A percentile compares a stretch with the other conserved stretches of the same genome.
Evolutionary conservation across 1,140 invertebrate species (phyloP).

Genomic region (Drosophila tristis): DNA sequence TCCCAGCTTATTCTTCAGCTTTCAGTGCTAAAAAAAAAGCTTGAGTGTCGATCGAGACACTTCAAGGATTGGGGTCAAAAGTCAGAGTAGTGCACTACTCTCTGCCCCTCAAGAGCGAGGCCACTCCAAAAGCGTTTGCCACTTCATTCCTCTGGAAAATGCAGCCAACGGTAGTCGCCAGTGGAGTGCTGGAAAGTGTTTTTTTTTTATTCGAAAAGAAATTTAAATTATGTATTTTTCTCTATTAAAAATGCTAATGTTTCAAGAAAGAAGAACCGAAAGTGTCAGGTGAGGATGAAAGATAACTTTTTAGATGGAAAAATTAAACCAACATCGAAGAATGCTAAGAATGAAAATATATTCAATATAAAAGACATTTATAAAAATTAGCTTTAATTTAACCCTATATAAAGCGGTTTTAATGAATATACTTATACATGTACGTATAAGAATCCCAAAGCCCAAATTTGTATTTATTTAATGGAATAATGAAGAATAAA

Average conservation of each 20-base stretch:
- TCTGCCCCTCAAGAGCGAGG: slow-evolving; percentile 26
- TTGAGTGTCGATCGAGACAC: background rate
- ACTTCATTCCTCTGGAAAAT: slow-evolving; percentile 22
- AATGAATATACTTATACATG: too few relatives aligned
- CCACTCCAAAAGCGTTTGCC: too few relatives aligned
- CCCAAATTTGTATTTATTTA: too few relatives aligned
- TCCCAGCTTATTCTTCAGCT: slow-evolving; percentile 53
- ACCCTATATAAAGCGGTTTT: too few relatives aligned
- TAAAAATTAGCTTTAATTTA: too few relatives aligned
- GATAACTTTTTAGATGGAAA: background rate
- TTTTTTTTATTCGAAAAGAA: slow-evolving; percentile 24
- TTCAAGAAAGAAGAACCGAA: slow-evolving; percentile 12
- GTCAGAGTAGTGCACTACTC: slow-evolving; percentile 44
- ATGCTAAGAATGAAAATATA: background rate
- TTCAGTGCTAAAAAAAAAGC: slow-evolving; percentile 58
- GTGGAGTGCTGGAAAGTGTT: slow-evolving; percentile 44
- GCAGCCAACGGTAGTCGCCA: slow-evolving; percentile 47
- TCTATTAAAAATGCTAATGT: background rate
- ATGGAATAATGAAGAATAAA: too few relatives aligned
- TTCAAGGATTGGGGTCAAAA: slow-evolving; percentile 55
- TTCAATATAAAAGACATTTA: too few relatives aligned
- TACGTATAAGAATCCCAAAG: too few relatives aligned
- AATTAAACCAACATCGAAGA: background rate
- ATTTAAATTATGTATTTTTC: slow-evolving; percentile 38
- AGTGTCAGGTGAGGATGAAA: slow-evolving; percentile 34